Evolutionary conservation across 2,113 vertebrate genomes (phyloP), one percentile per base, ranked within the genome.

Genomic region (Pluvialis apricaria): DNA sequence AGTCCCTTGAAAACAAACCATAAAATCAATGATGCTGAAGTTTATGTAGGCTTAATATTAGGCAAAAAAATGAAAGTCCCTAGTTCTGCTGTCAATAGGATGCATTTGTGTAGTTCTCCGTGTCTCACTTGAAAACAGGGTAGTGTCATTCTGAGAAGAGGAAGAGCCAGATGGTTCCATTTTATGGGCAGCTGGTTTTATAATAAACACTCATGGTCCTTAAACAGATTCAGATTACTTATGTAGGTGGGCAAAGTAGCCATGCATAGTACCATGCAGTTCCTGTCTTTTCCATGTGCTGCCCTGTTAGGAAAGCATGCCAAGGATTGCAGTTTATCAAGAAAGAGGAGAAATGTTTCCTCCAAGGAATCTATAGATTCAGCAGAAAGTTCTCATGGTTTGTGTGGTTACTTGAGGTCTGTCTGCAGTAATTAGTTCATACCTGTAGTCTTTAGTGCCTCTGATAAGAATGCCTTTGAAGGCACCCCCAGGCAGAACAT

Each of bases 21-120:
- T 88, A 92, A 93, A 97, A 86, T 82, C 80, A 80, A 40, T 86
- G 36, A 68, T 80, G n/a, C 58, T n/a, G 17, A 92, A 58, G 54
- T 77, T 91, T 94, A 54, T 49, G 54, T 69, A 60, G 60, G 28
- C 40, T 92, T 94, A 47, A 89, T 80, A 68, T 55, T 72, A 88
- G 45, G 36, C 31, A 57, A 84, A 81, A 54, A 57, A 87, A 70
- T 32, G 4, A 38, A 76, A 40, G 13, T 70, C 24, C 28, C 20
- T 88, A 28, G 15, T 69, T 52, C 34, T 14, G 3, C 62, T 78
- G 31, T 86, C 15, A 1, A 28, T 90, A 52, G 38, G 51, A 92
- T 54, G 15, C 55, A 12, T 76, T 71, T 64, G 13, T 60, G 17
- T 52, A 31, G 15, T 26, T 94, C n/a, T 79, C 22, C 49, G 2